Evolutionary conservation across 2,888 invertebrate species (phyloP).

Genomic region (Limnephilus rhombicus): DNA sequence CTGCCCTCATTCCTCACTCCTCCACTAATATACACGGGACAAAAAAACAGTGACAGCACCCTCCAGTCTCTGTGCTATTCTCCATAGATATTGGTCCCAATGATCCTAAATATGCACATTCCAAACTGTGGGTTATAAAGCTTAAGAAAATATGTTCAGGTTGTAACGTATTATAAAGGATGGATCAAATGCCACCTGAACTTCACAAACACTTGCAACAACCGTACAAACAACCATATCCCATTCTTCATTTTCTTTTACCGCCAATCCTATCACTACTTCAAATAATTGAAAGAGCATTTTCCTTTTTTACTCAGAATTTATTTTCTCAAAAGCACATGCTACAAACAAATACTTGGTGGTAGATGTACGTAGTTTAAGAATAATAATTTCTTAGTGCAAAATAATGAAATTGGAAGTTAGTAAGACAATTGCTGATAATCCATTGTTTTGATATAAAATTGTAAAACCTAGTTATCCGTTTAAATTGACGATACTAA

Average conservation of each 20-base stretch:
- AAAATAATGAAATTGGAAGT: constrained; percentile 13
- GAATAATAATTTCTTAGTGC: constrained; percentile 15
- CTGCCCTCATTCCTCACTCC: neutral
- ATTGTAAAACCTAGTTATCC: constrained; percentile 27
- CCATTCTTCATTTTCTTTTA: neutral
- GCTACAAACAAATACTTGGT: neutral
- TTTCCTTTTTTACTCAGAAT: constrained; percentile 42
- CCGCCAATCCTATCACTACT: neutral
- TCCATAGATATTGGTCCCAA: constrained; percentile 46
- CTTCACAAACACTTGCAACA: neutral
- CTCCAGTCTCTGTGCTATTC: neutral
- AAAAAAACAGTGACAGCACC: constrained; percentile 7
- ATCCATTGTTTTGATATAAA: constrained; percentile 19
- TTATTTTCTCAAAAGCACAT: constrained; percentile 32
- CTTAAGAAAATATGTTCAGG: constrained; percentile 14
- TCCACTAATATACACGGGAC: constrained; percentile 26
- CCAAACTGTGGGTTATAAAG: constrained; percentile 21
- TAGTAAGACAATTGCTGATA: neutral
- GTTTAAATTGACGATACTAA: neutral
- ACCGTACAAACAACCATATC: neutral
- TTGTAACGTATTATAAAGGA: neutral
- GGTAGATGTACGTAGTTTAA: constrained; percentile 19
- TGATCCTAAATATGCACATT: constrained; percentile 25
- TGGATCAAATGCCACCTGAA: neutral
- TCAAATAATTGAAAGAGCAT: constrained; percentile 45